These are phyloP conservation scores for Apeltes quadracus DNA, from an alignment of 2,113 vertebrate species.

Conservation along the genomic window DNA sequence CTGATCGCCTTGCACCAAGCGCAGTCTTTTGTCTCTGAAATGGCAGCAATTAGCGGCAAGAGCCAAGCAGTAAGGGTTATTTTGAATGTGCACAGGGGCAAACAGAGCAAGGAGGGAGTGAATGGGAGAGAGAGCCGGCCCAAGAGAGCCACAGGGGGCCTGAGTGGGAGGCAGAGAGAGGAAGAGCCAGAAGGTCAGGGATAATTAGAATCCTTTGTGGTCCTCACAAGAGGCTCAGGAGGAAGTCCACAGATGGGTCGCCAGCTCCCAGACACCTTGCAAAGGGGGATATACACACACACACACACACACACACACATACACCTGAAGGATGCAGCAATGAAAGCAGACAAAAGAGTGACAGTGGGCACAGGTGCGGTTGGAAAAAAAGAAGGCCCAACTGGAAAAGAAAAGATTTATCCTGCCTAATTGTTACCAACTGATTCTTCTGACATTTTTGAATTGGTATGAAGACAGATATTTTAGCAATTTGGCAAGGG, in stretches of 20 bases:
- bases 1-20: conserved; percentile 57
- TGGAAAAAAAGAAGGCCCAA: conserved; percentile 5
- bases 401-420: not conserved
- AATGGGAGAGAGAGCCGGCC: conserved; percentile 43
- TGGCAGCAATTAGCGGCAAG: conserved; percentile 76
- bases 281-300: conserved; percentile 29
- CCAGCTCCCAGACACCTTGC: conserved; percentile 59
- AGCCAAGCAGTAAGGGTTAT: conserved; percentile 66
- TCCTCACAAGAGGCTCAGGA: conserved; percentile 76
- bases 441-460: conserved; percentile 11
- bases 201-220: conserved; percentile 84
- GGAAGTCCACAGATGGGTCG: conserved; percentile 76
- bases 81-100: conserved; percentile 64
- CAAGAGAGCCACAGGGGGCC: conserved; percentile 65
- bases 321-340: conserved; percentile 55
- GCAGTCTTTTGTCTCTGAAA: conserved; percentile 70
- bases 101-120: conserved; percentile 47
- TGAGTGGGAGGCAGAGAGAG: conserved; percentile 63
- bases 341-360: conserved; percentile 47
- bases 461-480: conserved; percentile 14
- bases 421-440: not conserved
- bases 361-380: conserved; percentile 56
- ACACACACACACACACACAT: conserved; percentile 33
- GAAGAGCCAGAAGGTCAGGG: conserved; percentile 82
- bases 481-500: conserved; percentile 13